Base-by-base conservation (phyloP, 2,888 invertebrate genomes). In the Acanthoscelides obtectus region DNA sequence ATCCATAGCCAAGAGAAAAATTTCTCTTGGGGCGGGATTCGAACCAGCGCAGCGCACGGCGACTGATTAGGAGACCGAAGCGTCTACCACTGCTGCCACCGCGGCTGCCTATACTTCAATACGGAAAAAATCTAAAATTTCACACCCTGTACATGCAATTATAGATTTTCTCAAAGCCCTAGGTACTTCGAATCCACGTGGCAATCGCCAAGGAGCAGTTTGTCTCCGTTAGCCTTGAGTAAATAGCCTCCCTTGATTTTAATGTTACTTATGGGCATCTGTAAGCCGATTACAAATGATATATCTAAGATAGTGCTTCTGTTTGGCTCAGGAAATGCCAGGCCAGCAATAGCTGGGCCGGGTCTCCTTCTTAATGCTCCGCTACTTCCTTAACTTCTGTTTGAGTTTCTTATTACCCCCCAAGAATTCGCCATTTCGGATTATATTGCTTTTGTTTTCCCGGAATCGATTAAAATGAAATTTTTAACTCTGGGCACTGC, bases 251-350 rank as follows among this genome's bases (percentile, higher is more conserved):
- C 68, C 68, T 75, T 76, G 73, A 78, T 80, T 79, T 79, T 78
- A 78, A 79, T 77, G 76, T 79, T 80, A 78, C 78, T 78, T 78
- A 77, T 77, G 77, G 74, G 78, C 77, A 78, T 77, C 75, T 73
- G 77, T 81, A 81, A 81, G 78, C 79, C 78, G 80, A 80, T 81
- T 81, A 81, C 73, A 75, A 74, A 78, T 77, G 78, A 80, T 80
- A 79, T 79, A 81, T 80, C 77, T 76, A 73, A 77, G 76, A 75
- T 72, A 45, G 45, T 45, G 45, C 45, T 45, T 12, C 45, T 45
- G 17, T 75, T 75, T 77, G 79, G 45, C 45, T 45, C 12, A 6
- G 45, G 12, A 17, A 45, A 12, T 12, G 45, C 45, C 45, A 45
- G 45, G 45, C 45, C 45, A 45, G 45, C 45, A 45, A 45, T 45